Evolutionary conservation across 1,140 invertebrate species (phyloP), one percentile per base, ranked within the genome.

Genomic region (Hyphantria cunea): DNA sequence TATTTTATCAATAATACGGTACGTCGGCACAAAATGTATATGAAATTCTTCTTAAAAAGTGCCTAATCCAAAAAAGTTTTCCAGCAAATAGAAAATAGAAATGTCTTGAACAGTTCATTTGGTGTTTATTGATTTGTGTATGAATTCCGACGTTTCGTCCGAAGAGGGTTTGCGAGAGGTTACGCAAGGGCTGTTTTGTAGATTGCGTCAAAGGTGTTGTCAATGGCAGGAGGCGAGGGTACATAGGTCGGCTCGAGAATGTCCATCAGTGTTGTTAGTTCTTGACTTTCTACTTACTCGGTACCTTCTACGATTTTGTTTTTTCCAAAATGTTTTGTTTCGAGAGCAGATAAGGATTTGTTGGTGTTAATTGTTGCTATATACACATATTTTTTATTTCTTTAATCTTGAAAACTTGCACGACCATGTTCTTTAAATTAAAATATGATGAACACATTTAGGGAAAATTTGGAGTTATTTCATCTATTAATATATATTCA

Each of bases 161-260:
- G 67, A 77, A 77, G 75, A 70, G 73, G 70, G 74, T 72, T 70
- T 76, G 68, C 72, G 66, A 80, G 76, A 76, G 70, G 76, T 78
- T 80, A 73, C 77, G 77, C 70, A 73, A 81, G 75, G 76, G 79
- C 72, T 76, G 76, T 72, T 82, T 68, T 63, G 52, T 58, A 60
- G 64, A 67, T 70, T 70, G 71, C 74, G 74, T 73, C 74, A 74
- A 76, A 76, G 67, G 55, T 76, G 76, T 80, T 89, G 86, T 89
- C 85, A 88, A 66, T 62, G 68, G 60, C 85, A 89, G 83, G 50
- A 75, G 65, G 56, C 67, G 71, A 79, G 72, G 77, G 78, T 74
- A 78, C 84, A 82, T 76, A 82, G 78, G 11, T 39, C 55, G 55
- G 33, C 53, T 15, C 45, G 34, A 45, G 13, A 32, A 33, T 58